Evolutionary conservation across 2,113 vertebrate genomes (phyloP), one percentile per base, ranked within the genome.

Genomic region (Perccottus glenii): DNA sequence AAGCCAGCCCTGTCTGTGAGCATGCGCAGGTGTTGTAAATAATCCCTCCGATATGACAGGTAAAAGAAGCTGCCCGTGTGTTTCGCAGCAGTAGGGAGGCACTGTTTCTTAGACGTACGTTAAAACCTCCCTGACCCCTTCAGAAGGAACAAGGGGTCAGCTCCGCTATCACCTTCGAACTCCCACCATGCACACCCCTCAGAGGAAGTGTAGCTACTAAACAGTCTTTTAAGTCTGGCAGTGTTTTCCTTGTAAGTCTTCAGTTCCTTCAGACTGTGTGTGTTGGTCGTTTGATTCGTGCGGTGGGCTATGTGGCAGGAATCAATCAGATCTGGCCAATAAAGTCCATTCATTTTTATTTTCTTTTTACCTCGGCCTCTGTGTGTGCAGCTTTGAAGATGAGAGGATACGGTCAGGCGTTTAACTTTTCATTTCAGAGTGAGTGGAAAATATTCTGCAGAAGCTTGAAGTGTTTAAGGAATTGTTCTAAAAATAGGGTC

Each of bases 401-500:
- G 49, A 72, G 19, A 5, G 9, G 52, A 64, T 47, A 63, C 10
- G 27, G 46, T 63, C 70, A 47, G 27, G 56, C 71, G 9, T 80
- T 45, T 77, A 63, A 64, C 72, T 77, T 85, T 55, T 60, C 85
- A 86, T 89, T 86, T 67, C 67, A 83, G 81, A 64, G 70, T 58
- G 36, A 42, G 73, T 85, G 85, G 88, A 90, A 84, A 87, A 87
- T 81, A 83, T 86, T 85, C 57, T 35, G 62, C 76, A 76, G 71
- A 87, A 86, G 72, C 78, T 86, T 38, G 49, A 56, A 73, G 80
- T 84, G 78, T 88, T 87, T 86, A 85, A 84, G 82, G 84, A 85
- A 85, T 82, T 81, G 79, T 86, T 88, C 84, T 89, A 88, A 91
- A 89, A 89, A 87, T 87, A 90, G 75, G 44, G 35, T 46, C 60